Evolutionary conservation across 2,888 invertebrate genomes (phyloP).

Genomic region (Cremastobaeus sp.): DNA sequence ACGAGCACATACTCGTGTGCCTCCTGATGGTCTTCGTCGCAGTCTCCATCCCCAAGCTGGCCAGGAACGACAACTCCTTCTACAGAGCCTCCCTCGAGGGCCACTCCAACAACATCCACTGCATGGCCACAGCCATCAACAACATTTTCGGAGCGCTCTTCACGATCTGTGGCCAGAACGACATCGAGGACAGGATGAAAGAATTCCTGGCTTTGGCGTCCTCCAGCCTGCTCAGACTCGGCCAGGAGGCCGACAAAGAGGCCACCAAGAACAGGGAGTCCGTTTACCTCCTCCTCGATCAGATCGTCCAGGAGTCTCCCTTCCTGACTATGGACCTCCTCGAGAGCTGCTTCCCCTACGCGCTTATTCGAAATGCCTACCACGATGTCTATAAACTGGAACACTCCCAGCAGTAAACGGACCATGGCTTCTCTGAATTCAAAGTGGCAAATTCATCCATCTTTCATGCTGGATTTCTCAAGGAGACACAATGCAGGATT

Average conservation of each 20-base stretch:
- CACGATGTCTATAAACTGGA: conserved; percentile 96
- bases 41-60: conserved; percentile 96
- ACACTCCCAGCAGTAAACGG: conserved; percentile 80
- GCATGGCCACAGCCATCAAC: conserved; percentile 97
- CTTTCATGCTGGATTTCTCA: too few relatives aligned
- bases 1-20: conserved; percentile 95
- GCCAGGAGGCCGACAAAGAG: conserved; percentile 97
- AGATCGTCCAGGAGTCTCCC: conserved; percentile 98
- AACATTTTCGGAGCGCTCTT: conserved; percentile 98
- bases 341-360: conserved; percentile 99
- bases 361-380: conserved; percentile 97
- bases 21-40: conserved; percentile 99
- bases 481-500: too few relatives aligned
- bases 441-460: too few relatives aligned
- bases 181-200: conserved; percentile 98
- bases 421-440: too few relatives aligned
- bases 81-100: conserved; percentile 93
- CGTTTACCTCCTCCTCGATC: conserved; percentile 96
- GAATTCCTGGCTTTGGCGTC: conserved; percentile 96
- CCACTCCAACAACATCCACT: conserved; percentile 99
- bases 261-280: conserved; percentile 96
- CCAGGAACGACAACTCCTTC: conserved; percentile 92
- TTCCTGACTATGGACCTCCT: conserved; percentile 99
- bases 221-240: conserved; percentile 94
- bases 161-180: conserved; percentile 96